These are phyloP conservation scores for Globodera ellingtonae DNA, from an alignment of 1,140 invertebrate species.

Conservation along the genomic window DNA sequence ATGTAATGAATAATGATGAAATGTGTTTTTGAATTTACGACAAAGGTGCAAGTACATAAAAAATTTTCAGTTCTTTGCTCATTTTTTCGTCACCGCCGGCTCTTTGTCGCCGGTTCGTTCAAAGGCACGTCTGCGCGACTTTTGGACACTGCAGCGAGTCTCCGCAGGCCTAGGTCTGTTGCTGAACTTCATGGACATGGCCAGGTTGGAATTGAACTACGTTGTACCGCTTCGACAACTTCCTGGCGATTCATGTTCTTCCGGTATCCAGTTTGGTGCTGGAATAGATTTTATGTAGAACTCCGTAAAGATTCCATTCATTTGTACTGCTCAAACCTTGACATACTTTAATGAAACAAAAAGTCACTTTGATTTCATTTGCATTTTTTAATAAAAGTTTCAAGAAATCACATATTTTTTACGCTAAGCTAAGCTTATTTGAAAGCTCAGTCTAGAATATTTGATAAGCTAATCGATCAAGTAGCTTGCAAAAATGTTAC, in stretches of 20 bases:
- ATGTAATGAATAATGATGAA: no score
- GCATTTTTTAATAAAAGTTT: background rate
- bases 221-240: conserved; percentile 56
- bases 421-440: no score
- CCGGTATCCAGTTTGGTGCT: conserved; percentile 58
- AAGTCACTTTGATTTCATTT: background rate
- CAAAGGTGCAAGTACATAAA: no score
- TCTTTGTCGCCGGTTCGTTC: conserved; percentile 49
- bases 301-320: background rate
- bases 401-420: conserved; percentile 2
- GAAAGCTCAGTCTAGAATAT: no score
- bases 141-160: conserved; percentile 49
- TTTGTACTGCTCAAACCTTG: conserved; percentile 17
- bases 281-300: conserved; percentile 58
- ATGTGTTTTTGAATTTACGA: no score
- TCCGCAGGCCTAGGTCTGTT: conserved; percentile 55
- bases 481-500: no score
- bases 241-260: conserved; percentile 42
- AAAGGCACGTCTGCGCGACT: conserved; percentile 41
- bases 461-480: no score
- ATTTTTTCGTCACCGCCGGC: conserved; percentile 57
- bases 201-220: conserved; percentile 63
- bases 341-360: background rate
- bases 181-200: conserved; percentile 52
- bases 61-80: conserved; percentile 51